Evolutionary conservation across 2,888 invertebrate genomes (phyloP).

Genomic region (Diogma glabrata): DNA sequence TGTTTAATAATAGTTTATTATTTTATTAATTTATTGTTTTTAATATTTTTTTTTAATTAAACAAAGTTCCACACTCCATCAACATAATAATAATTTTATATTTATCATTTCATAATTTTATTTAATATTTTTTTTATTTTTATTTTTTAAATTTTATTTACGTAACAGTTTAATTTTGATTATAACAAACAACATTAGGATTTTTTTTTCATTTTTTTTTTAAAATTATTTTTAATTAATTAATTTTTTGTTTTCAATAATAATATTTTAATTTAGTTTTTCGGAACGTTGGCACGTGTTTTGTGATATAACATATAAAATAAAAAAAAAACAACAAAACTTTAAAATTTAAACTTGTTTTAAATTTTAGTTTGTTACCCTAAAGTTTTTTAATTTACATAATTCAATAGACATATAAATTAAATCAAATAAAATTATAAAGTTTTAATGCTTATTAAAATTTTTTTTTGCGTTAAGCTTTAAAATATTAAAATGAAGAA

Average conservation of each 20-base stretch:
- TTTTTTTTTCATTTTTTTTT: slow-evolving; percentile 6
- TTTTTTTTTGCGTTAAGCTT: slow-evolving; percentile 4
- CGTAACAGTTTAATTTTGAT: slow-evolving; percentile 10
- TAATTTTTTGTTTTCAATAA: background rate
- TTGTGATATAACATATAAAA: background rate
- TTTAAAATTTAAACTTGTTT: background rate
- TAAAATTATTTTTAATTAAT: background rate
- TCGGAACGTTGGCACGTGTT: background rate
- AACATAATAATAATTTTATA: slow-evolving; percentile 8
- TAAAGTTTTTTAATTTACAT: background rate
- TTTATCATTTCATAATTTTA: slow-evolving; percentile 1
- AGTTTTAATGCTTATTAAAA: too few species aligned
- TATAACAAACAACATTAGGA: slow-evolving; percentile 11
- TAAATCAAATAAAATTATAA: too few species aligned
- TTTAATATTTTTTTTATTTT: background rate
- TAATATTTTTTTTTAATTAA: slow-evolving; percentile 1
- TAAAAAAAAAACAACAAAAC: background rate
- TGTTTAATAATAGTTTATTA: background rate
- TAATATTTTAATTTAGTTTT: background rate
- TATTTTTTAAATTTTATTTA: slow-evolving; percentile 5
- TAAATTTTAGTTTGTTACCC: background rate
- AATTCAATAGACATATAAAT: too few species aligned
- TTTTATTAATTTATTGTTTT: background rate
- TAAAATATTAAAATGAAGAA: too few species aligned
- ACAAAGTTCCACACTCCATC: slow-evolving; percentile 4